Base-by-base conservation (phyloP, 37 sponge, comb jelly and placozoan genomes). In the Aplysina aerophoba region DNA sequence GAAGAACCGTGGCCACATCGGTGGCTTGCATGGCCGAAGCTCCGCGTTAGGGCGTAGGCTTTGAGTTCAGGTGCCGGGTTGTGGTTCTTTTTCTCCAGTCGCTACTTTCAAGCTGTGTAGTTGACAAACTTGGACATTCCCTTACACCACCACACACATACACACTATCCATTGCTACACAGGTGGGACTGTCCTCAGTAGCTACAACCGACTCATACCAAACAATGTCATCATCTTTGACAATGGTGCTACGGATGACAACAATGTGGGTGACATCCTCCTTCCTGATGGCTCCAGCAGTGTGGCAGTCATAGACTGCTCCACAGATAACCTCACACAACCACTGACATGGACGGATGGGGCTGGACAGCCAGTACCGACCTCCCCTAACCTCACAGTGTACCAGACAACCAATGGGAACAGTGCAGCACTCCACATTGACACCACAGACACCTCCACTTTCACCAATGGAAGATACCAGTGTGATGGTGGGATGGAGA, bases 111-210 rank as follows among this genome's bases (percentile, higher is more conserved):
- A n/a, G n/a, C n/a, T n/a, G n/a, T n/a, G n/a, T n/a, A n/a, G n/a
- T n/a, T n/a, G n/a, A n/a, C n/a, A n/a, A n/a, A n/a, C n/a, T n/a
- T n/a, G n/a, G n/a, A n/a, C n/a, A n/a, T n/a, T n/a, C n/a, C n/a
- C n/a, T n/a, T n/a, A n/a, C n/a, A n/a, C n/a, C n/a, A n/a, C n/a
- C n/a, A n/a, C n/a, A n/a, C n/a, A n/a, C n/a, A n/a, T n/a, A n/a
- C n/a, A n/a, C n/a, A n/a, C n/a, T n/a, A n/a, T n/a, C n/a, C n/a
- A 2, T 11, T 71, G 6, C 33, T 71, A 37, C 16, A 71, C 53
- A 75, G 78, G 78, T 75, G 78, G 78, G 13, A 75, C 37, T 75
- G 78, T 75, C 24, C 44, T 75, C 44, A 39, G 40, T 44, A 75
- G 78, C 38, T 24, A 36, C 16, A 50, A 15, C 44, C 37, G 41